phyloP scores from a whole-genome alignment of 1,140 invertebrate genomes.

The Ceratina japonica region DNA sequence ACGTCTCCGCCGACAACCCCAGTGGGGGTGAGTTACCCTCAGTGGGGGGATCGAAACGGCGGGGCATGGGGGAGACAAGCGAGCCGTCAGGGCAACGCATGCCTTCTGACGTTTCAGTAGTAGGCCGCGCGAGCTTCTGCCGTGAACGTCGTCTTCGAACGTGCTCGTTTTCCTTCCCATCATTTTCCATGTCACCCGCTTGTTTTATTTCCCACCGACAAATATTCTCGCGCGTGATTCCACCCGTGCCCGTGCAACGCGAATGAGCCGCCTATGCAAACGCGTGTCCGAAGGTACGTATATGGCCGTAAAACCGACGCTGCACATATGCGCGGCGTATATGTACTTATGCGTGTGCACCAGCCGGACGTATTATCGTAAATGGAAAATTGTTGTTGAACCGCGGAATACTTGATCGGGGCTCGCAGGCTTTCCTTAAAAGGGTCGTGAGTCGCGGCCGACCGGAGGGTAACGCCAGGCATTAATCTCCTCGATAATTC shows the following conservation, averaged over 20 bases:
- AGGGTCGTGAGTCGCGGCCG: not conserved
- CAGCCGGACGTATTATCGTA: not conserved
- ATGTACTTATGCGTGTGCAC: not conserved
- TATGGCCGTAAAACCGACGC: constrained; percentile 13
- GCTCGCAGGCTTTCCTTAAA: not conserved
- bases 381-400: not conserved
- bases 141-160: not conserved
- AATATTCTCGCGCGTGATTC: constrained; percentile 31
- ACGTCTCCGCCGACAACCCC: constrained; percentile 28
- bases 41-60: constrained; percentile 28
- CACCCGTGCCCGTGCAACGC: not conserved
- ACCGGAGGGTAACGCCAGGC: not conserved
- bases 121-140: constrained; percentile 39
- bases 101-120: constrained; percentile 46
- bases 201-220: constrained; percentile 22
- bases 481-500: not conserved
- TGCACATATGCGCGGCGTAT: not conserved
- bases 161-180: not conserved
- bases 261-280: not conserved
- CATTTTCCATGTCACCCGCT: constrained; percentile 6
- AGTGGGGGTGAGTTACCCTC: constrained; percentile 38
- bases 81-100: constrained; percentile 44
- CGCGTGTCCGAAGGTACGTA: constrained; percentile 25
- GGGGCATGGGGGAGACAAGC: constrained; percentile 20
- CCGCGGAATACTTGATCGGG: not conserved